Conservation (phyloP, 2,797 vertebrate genomes). For the Rhinoraja longicauda region DNA sequence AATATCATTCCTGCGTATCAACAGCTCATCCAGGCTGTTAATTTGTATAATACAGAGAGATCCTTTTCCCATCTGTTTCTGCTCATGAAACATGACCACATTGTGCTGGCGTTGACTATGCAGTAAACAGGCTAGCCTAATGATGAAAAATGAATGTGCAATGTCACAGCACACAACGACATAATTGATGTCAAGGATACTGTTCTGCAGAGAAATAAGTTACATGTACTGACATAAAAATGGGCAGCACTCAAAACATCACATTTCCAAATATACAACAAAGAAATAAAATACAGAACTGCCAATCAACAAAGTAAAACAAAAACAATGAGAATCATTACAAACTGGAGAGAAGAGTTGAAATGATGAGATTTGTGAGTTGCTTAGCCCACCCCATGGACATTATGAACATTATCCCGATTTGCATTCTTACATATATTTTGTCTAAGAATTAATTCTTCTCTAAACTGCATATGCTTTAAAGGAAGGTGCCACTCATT, state of each 20-base stretch:
- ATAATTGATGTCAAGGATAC: slow-evolving; percentile 31
- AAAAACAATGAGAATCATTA: not conserved
- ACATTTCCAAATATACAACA: not conserved
- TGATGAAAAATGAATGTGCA: slow-evolving; percentile 37
- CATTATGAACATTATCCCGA: not conserved
- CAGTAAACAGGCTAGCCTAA: not conserved
- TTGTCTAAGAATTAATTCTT: not conserved
- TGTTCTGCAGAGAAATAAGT: slow-evolving; percentile 12
- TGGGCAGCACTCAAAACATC: not conserved
- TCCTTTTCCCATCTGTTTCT: not conserved
- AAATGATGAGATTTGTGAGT: not conserved
- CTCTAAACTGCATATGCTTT: not conserved
- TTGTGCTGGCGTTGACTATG: not conserved
- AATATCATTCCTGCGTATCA: not conserved
- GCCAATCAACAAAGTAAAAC: not conserved
- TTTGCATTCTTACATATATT: not conserved
- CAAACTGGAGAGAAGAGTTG: not conserved
- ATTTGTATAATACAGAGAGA: slow-evolving; percentile 4
- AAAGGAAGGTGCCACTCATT: not conserved
- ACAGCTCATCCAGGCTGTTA: not conserved
- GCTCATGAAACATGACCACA: not conserved
- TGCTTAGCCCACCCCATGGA: not conserved
- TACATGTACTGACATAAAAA: not conserved
- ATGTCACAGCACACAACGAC: slow-evolving; percentile 29
- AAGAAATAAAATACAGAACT: not conserved